phyloP scores from a whole-genome alignment of 2,888 invertebrate species.

The Calliphora vomitoria region DNA sequence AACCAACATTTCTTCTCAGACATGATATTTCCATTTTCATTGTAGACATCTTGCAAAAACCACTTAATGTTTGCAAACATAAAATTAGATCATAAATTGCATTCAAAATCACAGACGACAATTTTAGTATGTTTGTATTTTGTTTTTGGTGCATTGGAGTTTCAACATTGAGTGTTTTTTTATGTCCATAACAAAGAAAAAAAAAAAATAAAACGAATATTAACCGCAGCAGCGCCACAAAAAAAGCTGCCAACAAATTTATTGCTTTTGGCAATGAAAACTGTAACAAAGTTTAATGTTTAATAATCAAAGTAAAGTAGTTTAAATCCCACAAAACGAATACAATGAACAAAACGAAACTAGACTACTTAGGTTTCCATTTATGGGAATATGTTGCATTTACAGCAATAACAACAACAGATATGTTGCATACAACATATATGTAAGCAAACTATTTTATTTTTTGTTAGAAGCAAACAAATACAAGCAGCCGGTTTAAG shows the following conservation, averaged over 20 bases:
- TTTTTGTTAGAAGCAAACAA: background rate
- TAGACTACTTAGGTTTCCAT: conserved; percentile 34
- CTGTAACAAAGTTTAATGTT: conserved; percentile 57
- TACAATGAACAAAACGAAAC: conserved; percentile 1
- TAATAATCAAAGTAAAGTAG: background rate
- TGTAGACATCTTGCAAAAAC: conserved; percentile 34
- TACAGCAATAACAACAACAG: background rate
- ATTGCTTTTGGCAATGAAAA: conserved; percentile 61
- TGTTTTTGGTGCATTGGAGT: background rate
- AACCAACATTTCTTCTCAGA: conserved; percentile 19
- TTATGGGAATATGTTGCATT: conserved; percentile 18
- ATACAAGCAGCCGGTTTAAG: background rate
- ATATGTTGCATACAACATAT: conserved; percentile 17
- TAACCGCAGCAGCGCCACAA: background rate
- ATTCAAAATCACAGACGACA: conserved; percentile 15
- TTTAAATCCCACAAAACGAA: conserved; percentile 7
- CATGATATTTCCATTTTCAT: conserved; percentile 53
- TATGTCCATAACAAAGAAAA: conserved; percentile 20
- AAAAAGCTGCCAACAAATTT: conserved; percentile 25
- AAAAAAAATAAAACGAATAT: background rate
- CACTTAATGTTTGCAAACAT: conserved; percentile 45
- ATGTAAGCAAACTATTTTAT: background rate
- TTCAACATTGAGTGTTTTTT: conserved; percentile 20
- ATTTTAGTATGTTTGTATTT: background rate
- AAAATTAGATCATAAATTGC: conserved; percentile 60